Evolutionary conservation across 2,888 invertebrate species (phyloP).

Genomic region (Rosalia funebris): DNA sequence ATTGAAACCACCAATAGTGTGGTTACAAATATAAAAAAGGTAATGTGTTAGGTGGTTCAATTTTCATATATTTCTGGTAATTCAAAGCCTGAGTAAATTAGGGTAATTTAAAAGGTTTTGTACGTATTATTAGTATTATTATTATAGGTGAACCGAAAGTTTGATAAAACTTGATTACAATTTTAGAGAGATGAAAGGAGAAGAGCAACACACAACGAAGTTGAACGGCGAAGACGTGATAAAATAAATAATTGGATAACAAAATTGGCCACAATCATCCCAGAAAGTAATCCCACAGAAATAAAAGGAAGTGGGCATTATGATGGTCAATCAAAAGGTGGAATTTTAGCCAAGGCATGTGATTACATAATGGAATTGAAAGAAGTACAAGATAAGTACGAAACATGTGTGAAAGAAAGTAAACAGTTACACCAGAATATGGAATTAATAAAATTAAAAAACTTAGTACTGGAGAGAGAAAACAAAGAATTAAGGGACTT

Average conservation of each 20-base stretch:
- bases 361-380: conserved; percentile 91
- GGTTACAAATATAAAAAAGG: conserved; percentile 67
- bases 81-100: no score
- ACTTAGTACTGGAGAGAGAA: conserved; percentile 79
- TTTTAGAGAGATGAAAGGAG: conserved; percentile 83
- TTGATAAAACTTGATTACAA: conserved; percentile 17
- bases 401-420: conserved; percentile 71
- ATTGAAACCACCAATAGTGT: conserved; percentile 66
- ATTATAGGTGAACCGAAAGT: no score
- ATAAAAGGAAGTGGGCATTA: conserved; percentile 73
- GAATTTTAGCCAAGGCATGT: conserved; percentile 94
- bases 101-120: no score
- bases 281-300: conserved; percentile 68
- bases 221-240: conserved; percentile 90
- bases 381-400: conserved; percentile 78
- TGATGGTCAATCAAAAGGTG: conserved; percentile 87
- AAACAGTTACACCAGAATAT: conserved; percentile 78
- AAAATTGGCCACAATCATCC: conserved; percentile 90
- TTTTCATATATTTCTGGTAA: conserved; percentile 18
- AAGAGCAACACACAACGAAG: conserved; percentile 94
- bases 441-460: conserved; percentile 76
- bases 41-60: no score
- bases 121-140: no score
- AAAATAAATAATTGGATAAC: conserved; percentile 98
- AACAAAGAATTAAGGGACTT: conserved; percentile 77